phyloP scores from a whole-genome alignment of 2,113 vertebrate genomes.

The Brachionichthys hirsutus region DNA sequence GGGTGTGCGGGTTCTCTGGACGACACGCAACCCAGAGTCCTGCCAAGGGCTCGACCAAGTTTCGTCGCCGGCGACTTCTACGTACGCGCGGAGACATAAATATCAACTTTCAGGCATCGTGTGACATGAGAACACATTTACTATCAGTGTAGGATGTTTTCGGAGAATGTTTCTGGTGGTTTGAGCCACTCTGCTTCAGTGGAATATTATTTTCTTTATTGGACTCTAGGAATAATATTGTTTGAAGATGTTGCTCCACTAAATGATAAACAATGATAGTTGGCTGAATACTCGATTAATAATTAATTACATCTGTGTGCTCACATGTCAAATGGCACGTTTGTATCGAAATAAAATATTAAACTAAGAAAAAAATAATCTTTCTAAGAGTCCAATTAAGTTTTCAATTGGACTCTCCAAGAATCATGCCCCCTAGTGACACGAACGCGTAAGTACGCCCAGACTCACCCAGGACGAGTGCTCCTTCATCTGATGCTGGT shows the following conservation, averaged over 20 bases:
- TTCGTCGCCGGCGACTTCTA: conserved; percentile 95
- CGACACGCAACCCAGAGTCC: conserved; percentile 90
- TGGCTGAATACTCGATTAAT: too few species aligned
- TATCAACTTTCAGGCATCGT: neutral
- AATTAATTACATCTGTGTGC: too few species aligned
- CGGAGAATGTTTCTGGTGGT: too few species aligned
- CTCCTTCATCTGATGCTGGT: conserved; percentile 98
- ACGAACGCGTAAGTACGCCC: neutral
- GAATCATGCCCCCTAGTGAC: conserved; percentile 28
- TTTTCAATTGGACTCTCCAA: too few species aligned
- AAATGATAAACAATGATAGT: neutral
- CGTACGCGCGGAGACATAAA: conserved; percentile 10
- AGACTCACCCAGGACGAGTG: conserved; percentile 93
- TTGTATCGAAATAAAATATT: too few species aligned
- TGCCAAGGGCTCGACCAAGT: conserved; percentile 91
- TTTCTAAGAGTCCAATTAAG: too few species aligned
- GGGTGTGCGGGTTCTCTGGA: conserved; percentile 87
- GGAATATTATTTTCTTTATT: too few species aligned
- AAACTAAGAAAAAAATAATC: too few species aligned
- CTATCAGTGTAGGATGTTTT: neutral
- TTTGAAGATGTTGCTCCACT: neutral
- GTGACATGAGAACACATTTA: neutral
- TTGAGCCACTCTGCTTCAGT: too few species aligned
- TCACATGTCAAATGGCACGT: too few species aligned
- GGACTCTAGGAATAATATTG: too few species aligned